phyloP scores from a whole-genome alignment of 1,140 invertebrate genomes.

The Thaumatotibia leucotreta region DNA sequence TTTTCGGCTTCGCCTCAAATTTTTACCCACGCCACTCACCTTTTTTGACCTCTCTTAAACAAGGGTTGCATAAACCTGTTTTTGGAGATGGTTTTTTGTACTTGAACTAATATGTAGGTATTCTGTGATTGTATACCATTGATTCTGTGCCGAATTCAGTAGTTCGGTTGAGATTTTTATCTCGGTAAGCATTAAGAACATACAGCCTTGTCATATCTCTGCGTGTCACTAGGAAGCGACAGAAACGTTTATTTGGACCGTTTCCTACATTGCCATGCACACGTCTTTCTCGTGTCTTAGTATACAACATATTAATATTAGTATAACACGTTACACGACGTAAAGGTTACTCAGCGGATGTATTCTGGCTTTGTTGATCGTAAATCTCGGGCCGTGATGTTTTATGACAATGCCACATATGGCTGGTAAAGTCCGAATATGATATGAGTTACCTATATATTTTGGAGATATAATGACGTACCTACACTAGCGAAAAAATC shows the following conservation, averaged over 20 bases:
- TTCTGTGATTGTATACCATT: too few species aligned
- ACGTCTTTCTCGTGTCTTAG: not conserved
- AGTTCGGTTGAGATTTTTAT: too few species aligned
- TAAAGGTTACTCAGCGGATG: constrained; percentile 9
- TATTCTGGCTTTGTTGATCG: not conserved
- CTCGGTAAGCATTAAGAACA: not conserved
- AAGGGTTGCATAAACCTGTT: too few species aligned
- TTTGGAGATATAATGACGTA: too few species aligned
- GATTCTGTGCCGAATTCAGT: too few species aligned
- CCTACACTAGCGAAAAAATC: too few species aligned
- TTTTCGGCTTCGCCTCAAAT: too few species aligned
- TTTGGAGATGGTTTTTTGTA: too few species aligned
- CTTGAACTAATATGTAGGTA: too few species aligned
- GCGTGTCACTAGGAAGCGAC: constrained; percentile 7
- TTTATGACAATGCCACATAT: constrained; percentile 4
- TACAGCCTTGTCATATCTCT: not conserved
- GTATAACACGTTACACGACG: not conserved
- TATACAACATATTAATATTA: not conserved
- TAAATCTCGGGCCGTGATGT: not conserved
- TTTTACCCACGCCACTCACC: too few species aligned
- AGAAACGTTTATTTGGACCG: constrained; percentile 8
- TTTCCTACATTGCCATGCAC: constrained; percentile 3
- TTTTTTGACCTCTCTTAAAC: too few species aligned
- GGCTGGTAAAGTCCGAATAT: not conserved
- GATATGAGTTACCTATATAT: not conserved